Evolutionary conservation across 2,888 invertebrate genomes (phyloP), one percentile per base, ranked within the genome.

Genomic region (Steromphala cineraria): DNA sequence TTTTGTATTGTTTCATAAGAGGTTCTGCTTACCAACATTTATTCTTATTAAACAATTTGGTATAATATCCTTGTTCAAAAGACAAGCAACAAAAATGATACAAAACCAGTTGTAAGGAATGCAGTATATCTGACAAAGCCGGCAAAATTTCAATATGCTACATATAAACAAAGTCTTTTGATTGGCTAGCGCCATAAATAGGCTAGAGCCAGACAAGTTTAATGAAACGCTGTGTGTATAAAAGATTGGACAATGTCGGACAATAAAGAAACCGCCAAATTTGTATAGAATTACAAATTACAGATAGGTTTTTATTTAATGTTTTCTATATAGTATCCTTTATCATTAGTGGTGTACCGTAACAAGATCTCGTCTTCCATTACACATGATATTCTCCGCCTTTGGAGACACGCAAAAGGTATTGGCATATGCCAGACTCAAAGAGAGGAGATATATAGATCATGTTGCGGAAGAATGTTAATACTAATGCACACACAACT

Each of bases 261-360:
- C 71, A 71, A 71, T 71, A 71, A 40, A 71, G 71, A 40, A 71
- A 71, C 17, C 31, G 71, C 19, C 71, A 40, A 36, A 71, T 19
- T 71, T 40, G 71, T 71, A 71, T 71, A 31, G 71, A 19, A 71
- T 71, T 71, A 71, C 36, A 40, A 71, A 71, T 71, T 40, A 71
- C 31, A 71, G 40, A 71, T 71, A 40, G 71, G 36, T 71, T 71
- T 71, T 31, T 71, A 71, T 71, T 36, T 36, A 71, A 71, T 36
- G 71, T 71, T 36, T 71, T 71, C 71, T 40, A 71, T 71, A 71
- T 36, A 24, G 71, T 71, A n/a, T 71, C 71, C 71, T 71, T n/a
- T 71, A 36, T 40, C 71, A 36, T 8, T 3, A 36, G n/a, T 36
- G 40, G 71, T 40, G 36, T 36, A 19, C 28, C 10, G 71, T 31